These are phyloP conservation scores for Ophion costatus DNA, from an alignment of 2,888 invertebrate species.

Conservation along the genomic window DNA sequence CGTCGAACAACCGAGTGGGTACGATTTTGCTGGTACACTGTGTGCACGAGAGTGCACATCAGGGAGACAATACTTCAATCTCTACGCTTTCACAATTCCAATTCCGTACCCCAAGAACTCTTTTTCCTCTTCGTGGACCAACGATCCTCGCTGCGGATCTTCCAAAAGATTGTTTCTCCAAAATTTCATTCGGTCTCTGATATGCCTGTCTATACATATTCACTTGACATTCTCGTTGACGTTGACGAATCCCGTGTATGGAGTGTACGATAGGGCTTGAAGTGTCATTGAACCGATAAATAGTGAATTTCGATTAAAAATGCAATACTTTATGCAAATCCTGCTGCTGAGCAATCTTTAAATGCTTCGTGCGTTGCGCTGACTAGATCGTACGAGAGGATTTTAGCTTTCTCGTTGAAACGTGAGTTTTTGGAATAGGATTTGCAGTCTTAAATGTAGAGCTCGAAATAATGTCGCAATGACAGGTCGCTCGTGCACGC, in stretches of 20 bases:
- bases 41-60: background rate
- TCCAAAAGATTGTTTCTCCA: background rate
- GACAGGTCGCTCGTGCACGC: background rate
- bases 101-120: background rate
- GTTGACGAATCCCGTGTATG: background rate
- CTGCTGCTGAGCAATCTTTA: background rate
- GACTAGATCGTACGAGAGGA: background rate
- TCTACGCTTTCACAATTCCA: background rate
- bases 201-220: background rate
- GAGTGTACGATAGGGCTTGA: background rate
- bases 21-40: background rate
- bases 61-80: background rate
- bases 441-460: background rate
- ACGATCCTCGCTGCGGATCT: background rate
- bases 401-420: background rate
- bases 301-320: background rate
- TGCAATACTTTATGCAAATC: background rate
- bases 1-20: background rate
- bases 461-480: constrained; percentile 1
- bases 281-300: background rate
- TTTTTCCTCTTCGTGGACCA: background rate
- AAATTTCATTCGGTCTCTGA: background rate
- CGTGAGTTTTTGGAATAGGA: constrained; percentile 5
- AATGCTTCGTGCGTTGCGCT: background rate
- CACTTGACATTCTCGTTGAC: background rate